A percentile compares a stretch with the other conserved stretches of the same genome.
Evolutionary conservation across 2,797 vertebrate genomes (phyloP).

Genomic region (Chromobotia macracanthus): DNA sequence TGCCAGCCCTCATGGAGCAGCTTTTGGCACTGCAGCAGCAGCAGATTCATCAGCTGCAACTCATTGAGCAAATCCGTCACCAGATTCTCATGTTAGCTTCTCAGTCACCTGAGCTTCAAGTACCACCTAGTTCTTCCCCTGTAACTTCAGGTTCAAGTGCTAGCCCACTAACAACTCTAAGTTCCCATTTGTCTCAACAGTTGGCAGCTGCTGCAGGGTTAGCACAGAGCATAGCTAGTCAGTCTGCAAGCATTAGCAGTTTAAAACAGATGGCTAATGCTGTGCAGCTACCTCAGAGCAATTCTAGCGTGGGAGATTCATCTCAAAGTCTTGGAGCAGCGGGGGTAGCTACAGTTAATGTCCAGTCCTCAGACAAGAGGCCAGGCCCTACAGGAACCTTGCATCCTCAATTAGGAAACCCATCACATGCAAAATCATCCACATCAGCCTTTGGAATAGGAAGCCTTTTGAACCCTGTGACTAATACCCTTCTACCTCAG

Average conservation of each 20-base stretch:
- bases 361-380: conserved; percentile 88
- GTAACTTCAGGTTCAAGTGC: conserved; percentile 88
- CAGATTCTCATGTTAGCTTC: conserved; percentile 97
- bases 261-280: conserved; percentile 92
- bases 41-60: conserved; percentile 97
- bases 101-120: conserved; percentile 89
- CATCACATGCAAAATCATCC: conserved; percentile 85
- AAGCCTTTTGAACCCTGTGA: conserved; percentile 92
- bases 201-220: conserved; percentile 97
- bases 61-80: conserved; percentile 99
- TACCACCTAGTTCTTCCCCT: conserved; percentile 86
- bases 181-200: conserved; percentile 99
- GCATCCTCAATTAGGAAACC: conserved; percentile 83
- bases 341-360: conserved; percentile 80
- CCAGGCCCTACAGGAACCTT: conserved; percentile 82
- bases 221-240: conserved; percentile 98
- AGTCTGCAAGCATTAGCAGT: conserved; percentile 97
- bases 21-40: conserved; percentile 96
- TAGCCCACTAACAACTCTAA: conserved; percentile 95
- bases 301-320: conserved; percentile 88
- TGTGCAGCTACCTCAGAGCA: conserved; percentile 98
- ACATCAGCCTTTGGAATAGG: conserved; percentile 96
- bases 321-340: conserved; percentile 87
- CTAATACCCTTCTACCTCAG: conserved; percentile 99
- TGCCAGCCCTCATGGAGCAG: conserved; percentile 98